Evolutionary conservation across 2,797 vertebrate species (phyloP).

Genomic region (Syngnathus acus): DNA sequence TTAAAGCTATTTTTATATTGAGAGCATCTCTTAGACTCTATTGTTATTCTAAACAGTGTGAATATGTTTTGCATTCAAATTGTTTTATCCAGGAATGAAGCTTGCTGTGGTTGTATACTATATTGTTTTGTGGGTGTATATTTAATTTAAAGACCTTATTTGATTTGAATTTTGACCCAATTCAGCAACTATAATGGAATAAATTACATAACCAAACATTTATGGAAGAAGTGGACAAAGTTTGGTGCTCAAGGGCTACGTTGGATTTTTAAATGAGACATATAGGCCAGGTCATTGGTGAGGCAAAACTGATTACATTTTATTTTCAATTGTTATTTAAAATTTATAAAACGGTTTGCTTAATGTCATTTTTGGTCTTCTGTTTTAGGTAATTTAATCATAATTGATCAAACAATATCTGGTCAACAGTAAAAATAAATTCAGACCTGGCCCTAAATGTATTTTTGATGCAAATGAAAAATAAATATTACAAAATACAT

Average conservation of each 20-base stretch:
- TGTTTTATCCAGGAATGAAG: slow-evolving; percentile 56
- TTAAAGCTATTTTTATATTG: slow-evolving; percentile 77
- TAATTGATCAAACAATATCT: background rate
- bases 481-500: no score
- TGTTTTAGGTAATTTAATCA: background rate
- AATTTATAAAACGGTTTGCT: background rate
- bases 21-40: slow-evolving; percentile 52
- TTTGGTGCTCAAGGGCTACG: background rate
- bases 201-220: background rate
- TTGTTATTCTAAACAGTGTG: slow-evolving; percentile 63
- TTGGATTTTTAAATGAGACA: background rate
- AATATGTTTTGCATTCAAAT: slow-evolving; percentile 63
- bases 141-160: slow-evolving; percentile 49
- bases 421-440: no score
- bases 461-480: no score
- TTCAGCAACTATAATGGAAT: background rate
- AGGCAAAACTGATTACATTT: background rate
- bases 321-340: background rate
- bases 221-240: background rate
- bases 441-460: no score
- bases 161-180: slow-evolving; percentile 5
- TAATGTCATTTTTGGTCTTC: background rate
- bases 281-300: background rate
- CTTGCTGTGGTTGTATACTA: slow-evolving; percentile 55
- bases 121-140: slow-evolving; percentile 43